Base-by-base conservation (phyloP, 2,797 vertebrate genomes). In the Labeo calbasu region DNA sequence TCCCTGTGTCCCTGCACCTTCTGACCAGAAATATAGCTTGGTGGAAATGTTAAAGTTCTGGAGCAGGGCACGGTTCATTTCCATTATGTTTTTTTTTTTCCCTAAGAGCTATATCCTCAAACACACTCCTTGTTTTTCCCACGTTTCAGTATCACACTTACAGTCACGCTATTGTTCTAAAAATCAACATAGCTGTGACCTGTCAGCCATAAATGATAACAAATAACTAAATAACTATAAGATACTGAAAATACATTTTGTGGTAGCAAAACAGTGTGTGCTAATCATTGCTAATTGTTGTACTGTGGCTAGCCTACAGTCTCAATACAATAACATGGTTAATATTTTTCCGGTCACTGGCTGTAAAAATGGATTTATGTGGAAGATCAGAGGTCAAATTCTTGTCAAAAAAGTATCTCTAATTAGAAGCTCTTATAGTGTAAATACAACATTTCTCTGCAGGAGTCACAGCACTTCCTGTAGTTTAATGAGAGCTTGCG, bases 11-110 rank as follows among this genome's bases (percentile, higher is more conserved):
- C 17, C 68, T 81, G 32, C 40, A 40, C 61, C 36, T 53, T 76
- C 73, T 83, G 72, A 83, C 72, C 32, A 55, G 10, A 55, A 73
- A 75, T 73, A 51, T 25, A 40, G 28, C 57, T 43, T 43, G 14
- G 13, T 71, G n/a, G 43, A 53, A 81, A 28, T 70, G 65, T 72
- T 43, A 46, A 71, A 59, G 36, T n/a, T 51, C 51, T 46, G 10
- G 68, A 72, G 66, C 21, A 25, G 48, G 9, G 48, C 46, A 50
- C 25, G n/a, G 77, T 10, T 69, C 4, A 43, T 32, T 69, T 69
- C 7, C 50, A 53, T 32, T 17, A 65, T 32, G 25, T 17, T 65
- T 53, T 36, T 5, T 51, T 13, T 19, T 46, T 19, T 17, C 3
- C 14, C 7, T 3, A 43, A 68, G 6, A 69, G 21, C 50, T 80